Evolutionary conservation across 2,797 vertebrate species (phyloP), one percentile per base, ranked within the genome.

Genomic region (Sandelia bainsii): DNA sequence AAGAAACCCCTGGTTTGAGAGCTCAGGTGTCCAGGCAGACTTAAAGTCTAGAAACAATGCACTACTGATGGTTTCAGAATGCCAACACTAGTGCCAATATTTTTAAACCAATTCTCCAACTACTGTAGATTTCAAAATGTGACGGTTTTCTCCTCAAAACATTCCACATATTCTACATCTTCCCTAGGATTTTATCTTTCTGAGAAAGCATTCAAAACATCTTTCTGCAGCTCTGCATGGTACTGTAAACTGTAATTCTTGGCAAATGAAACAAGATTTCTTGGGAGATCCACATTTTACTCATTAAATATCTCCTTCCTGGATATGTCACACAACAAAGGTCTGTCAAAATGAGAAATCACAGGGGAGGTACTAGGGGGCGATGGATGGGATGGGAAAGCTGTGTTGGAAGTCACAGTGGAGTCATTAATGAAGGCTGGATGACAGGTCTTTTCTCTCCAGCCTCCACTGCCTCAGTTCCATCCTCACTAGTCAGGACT

Each of bases 11-110:
- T 52, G 66, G 75, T 77, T 87, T 74, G 62, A 82, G 84, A 86
- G 84, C 89, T 93, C 91, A 83, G 87, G 84, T 93, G 64, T 92
- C 92, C 58, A 58, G 19, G n/a, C 67, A 62, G 48, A 50, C 72
- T 85, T 58, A 50, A 70, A 66, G 29, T 51, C 25, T 44, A 66
- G 58, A 73, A 73, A 62, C 40, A 19, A 48, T 1, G 16, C 42
- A 17, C 19, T 6, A 45, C 42, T 14, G 37, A 11, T 37, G 37
- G 34, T 59, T 63, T 44, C 8, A 32, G 54, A 39, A 11, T 17
- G 13, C 13, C 40, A 62, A 49, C 44, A 13, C 27, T 46, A 10
- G 46, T 9, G 25, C 19, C 5, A 54, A 6, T 58, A 25, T 62
- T 49, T 67, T 75, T 12, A 61, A 61, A 58, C n/a, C 40, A 62